A percentile compares a stretch with the other conserved stretches of the same genome.
phyloP scores from a whole-genome alignment of 2,888 invertebrate species.

The Lottia gigantea region DNA sequence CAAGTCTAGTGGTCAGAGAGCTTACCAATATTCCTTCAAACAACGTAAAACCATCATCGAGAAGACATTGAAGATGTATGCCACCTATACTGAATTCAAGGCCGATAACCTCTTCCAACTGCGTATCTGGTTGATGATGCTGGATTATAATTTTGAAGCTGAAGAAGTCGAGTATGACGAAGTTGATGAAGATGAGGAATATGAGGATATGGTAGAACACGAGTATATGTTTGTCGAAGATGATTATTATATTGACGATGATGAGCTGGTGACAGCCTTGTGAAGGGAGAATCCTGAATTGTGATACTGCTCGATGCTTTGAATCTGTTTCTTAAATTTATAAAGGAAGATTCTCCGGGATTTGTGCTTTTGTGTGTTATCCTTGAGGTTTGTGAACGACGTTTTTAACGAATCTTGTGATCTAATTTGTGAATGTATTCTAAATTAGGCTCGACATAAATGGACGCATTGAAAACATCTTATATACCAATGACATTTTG shows the following conservation, averaged over 20 bases:
- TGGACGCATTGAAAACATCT: too few relatives aligned
- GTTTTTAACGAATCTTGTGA: too few relatives aligned
- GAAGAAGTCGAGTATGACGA: not conserved
- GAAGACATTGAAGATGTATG: not conserved
- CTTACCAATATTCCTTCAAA: not conserved
- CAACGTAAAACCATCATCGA: not conserved
- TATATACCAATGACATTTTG: too few relatives aligned
- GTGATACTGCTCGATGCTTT: too few relatives aligned
- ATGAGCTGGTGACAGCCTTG: not conserved
- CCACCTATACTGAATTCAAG: not conserved
- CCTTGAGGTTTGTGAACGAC: too few relatives aligned
- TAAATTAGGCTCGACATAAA: too few relatives aligned
- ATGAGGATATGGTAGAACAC: not conserved
- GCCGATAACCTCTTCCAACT: not conserved
- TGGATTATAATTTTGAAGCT: not conserved
- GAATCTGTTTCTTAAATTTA: too few relatives aligned
- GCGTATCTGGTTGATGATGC: not conserved
- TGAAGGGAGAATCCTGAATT: not conserved
- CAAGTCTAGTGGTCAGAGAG: not conserved
- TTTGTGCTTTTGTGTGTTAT: too few relatives aligned
- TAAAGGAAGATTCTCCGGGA: too few relatives aligned
- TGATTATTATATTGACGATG: slow-evolving; percentile 1
- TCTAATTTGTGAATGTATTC: too few relatives aligned
- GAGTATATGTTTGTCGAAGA: not conserved
- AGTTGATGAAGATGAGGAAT: not conserved